A percentile compares a stretch with the other conserved stretches of the same genome.
These are phyloP conservation scores for Brachyhypopomus gauderio DNA, from an alignment of 2,113 vertebrate genomes.

Conservation along the genomic window DNA sequence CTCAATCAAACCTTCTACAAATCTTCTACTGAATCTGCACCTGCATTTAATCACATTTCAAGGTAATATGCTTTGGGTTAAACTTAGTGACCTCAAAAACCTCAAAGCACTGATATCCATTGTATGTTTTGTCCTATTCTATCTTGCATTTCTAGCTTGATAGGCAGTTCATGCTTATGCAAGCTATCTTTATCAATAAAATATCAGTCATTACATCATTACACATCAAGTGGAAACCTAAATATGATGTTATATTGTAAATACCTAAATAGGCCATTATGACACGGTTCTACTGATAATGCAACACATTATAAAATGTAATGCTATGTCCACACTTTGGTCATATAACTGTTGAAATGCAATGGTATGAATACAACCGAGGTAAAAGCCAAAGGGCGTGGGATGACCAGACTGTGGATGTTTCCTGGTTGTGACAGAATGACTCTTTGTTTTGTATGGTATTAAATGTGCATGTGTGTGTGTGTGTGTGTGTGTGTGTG, in stretches of 20 bases:
- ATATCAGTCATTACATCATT: too few relatives aligned
- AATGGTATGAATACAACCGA: neutral
- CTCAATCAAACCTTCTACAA: neutral
- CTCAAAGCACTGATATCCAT: neutral
- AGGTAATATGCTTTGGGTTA: neutral
- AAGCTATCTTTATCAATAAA: too few relatives aligned
- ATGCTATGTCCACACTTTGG: constrained; percentile 12
- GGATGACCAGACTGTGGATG: constrained; percentile 25
- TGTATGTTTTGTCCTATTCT: neutral
- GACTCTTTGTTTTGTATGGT: constrained; percentile 39
- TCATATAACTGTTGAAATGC: constrained; percentile 1
- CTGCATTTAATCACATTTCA: neutral
- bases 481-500: constrained; percentile 18
- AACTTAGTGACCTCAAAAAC: neutral
- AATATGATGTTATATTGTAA: too few relatives aligned
- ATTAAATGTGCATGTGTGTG: neutral
- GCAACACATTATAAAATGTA: neutral
- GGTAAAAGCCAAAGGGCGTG: constrained; percentile 38
- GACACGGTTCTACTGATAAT: neutral
- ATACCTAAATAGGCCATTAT: neutral
- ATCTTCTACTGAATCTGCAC: neutral
- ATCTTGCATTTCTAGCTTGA: neutral
- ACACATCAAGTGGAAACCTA: too few relatives aligned
- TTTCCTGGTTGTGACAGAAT: constrained; percentile 45
- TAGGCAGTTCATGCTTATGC: neutral